Base-by-base conservation (phyloP, 2,797 vertebrate species). In the Sarcoramphus papa region DNA sequence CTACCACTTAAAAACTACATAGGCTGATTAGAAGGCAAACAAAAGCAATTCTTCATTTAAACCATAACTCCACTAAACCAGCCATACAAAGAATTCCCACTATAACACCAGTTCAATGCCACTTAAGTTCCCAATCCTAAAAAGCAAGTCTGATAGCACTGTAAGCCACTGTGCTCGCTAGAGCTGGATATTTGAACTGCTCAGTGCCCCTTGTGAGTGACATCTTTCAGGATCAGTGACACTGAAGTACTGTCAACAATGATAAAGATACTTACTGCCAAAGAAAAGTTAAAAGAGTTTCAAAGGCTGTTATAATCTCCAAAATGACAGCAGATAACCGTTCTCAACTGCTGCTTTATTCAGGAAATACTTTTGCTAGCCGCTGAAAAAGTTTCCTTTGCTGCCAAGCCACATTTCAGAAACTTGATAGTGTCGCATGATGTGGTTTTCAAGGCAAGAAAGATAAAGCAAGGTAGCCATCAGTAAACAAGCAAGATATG, bases 331-430 rank as follows among this genome's bases (percentile, higher is more conserved):
- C 45, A 64, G 60, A 68, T 20, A 80, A 47, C 7, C 3, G 2
- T 9, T 65, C 31, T 45, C 59, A 73, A 28, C 87, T 13, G 48
- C 76, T 54, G 6, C 20, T 72, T 78, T 68, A 41, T 19, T 30
- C 31, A 9, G n/a, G 43, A 88, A 74, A 35, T 10, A 41, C 20
- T 51, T 53, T 57, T 54, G 40, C 22, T 24, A 50, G 74, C 50
- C 40, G 27, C 63, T 33, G 40, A 73, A 70, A n/a, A 35, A 54
- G 43, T 11, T 53, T 53, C 35, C 57, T 64, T 54, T 33, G 51
- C 87, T 85, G 92, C 82, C 90, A 87, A 79, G 93, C 54, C 90
- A 43, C 81, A 48, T 47, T 77, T 85, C 78, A 79, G 75, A 88
- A 89, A 91, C 50, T 17, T 14, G 78, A 79, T 3, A 67, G 54